phyloP scores from a whole-genome alignment of 2,113 vertebrate genomes.

The Thoracochromis brauschi region DNA sequence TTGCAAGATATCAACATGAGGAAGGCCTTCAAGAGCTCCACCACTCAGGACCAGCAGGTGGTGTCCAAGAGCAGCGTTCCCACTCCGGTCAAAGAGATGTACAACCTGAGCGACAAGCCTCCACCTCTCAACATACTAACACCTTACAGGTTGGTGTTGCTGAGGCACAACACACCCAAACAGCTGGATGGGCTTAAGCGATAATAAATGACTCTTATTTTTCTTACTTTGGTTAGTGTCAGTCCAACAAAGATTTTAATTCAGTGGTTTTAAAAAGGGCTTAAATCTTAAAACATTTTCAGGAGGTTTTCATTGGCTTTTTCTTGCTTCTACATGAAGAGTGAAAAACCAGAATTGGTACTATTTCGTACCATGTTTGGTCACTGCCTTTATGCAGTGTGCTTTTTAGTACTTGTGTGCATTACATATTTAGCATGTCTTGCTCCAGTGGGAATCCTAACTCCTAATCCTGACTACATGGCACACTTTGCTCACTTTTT shows the following conservation, averaged over 20 bases:
- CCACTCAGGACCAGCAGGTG: slow-evolving; percentile 94
- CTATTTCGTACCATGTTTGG: neutral
- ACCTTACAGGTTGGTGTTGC: slow-evolving; percentile 79
- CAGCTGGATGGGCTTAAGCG: neutral
- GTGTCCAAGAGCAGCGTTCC: slow-evolving; percentile 95
- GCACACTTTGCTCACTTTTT: neutral
- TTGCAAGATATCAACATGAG: slow-evolving; percentile 99
- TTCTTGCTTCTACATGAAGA: neutral
- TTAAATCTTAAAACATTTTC: neutral
- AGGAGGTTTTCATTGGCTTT: neutral
- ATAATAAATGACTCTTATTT: neutral
- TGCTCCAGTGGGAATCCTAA: slow-evolving; percentile 1
- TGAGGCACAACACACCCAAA: neutral
- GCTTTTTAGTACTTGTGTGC: slow-evolving; percentile 8
- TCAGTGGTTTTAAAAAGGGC: neutral
- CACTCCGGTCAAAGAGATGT: slow-evolving; percentile 87
- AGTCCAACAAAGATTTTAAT: neutral
- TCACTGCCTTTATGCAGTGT: neutral
- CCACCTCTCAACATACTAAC: slow-evolving; percentile 92
- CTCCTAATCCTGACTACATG: neutral
- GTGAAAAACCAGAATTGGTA: neutral
- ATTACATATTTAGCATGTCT: slow-evolving; percentile 24
- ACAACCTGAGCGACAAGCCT: slow-evolving; percentile 90
- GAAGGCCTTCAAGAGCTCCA: slow-evolving; percentile 97
- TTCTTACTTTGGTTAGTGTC: neutral